These are phyloP conservation scores for Proales similis DNA, from an alignment of 1,140 invertebrate species.

Conservation along the genomic window DNA sequence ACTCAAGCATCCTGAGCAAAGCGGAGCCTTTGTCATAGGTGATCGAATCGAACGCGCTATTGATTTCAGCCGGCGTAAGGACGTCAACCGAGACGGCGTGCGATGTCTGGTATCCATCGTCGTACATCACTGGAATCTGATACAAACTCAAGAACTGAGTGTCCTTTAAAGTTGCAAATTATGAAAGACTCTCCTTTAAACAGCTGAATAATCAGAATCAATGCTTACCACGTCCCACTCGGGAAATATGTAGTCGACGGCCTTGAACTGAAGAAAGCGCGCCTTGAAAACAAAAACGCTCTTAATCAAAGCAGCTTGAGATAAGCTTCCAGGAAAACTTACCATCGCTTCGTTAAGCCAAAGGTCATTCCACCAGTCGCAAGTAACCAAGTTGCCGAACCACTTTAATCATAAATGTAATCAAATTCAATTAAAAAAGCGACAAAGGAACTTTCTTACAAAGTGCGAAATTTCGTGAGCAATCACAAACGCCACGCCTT, in stretches of 20 bases:
- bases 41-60: slow-evolving; percentile 15
- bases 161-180: too few species aligned
- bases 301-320: too few species aligned
- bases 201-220: too few species aligned
- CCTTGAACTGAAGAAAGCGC: slow-evolving; percentile 43
- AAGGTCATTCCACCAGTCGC: slow-evolving; percentile 44
- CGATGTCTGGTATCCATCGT: slow-evolving; percentile 20
- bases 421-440: too few species aligned
- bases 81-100: slow-evolving; percentile 7
- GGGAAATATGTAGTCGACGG: slow-evolving; percentile 61
- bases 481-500: slow-evolving; percentile 76
- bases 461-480: slow-evolving; percentile 73
- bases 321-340: too few species aligned
- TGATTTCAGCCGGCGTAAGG: slow-evolving; percentile 26
- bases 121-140: slow-evolving; percentile 34
- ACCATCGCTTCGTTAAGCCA: slow-evolving; percentile 51
- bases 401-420: too few species aligned
- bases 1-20: slow-evolving; percentile 31
- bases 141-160: slow-evolving; percentile 19
- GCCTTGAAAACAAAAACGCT: too few species aligned
- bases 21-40: slow-evolving; percentile 26
- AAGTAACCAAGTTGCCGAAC: slow-evolving; percentile 41
- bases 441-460: too few species aligned
- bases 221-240: slow-evolving; percentile 63
- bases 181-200: too few species aligned